phyloP scores from a whole-genome alignment of 2,113 vertebrate species.

The Gymnogyps californianus region DNA sequence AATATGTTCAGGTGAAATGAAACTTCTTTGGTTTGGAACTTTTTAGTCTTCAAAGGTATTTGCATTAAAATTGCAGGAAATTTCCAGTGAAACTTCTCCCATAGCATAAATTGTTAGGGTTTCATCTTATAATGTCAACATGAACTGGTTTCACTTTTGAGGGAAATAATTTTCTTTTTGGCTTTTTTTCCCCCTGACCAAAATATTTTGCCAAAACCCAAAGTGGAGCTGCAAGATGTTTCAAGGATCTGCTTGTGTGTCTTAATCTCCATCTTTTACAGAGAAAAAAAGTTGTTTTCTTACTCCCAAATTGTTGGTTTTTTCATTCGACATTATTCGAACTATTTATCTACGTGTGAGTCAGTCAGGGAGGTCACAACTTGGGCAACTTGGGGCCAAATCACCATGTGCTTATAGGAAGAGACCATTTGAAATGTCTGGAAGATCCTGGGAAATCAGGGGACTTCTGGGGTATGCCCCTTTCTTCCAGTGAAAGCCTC shows the following conservation, averaged over 20 bases:
- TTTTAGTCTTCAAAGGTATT: neutral
- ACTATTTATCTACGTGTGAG: neutral
- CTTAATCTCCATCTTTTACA: neutral
- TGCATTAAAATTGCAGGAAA: neutral
- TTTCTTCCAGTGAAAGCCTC: neutral
- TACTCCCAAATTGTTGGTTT: neutral
- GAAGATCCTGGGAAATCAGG: neutral
- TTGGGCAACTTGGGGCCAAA: neutral
- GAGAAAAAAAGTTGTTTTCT: neutral
- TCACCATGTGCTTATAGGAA: neutral
- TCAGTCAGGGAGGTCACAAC: neutral
- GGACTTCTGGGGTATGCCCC: too few relatives aligned
- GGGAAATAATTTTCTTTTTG: neutral
- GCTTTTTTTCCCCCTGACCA: neutral
- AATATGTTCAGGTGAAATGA: neutral
- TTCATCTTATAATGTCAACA: neutral
- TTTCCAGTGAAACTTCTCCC: neutral
- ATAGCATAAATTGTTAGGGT: neutral
- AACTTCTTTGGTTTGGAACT: neutral
- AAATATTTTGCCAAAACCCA: neutral
- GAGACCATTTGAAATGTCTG: neutral
- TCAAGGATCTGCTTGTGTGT: neutral
- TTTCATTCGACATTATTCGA: neutral
- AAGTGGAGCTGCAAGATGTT: neutral
- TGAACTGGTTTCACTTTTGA: neutral